Conservation (phyloP, 2,113 vertebrate genomes). For the Lampris megalopsis region DNA sequence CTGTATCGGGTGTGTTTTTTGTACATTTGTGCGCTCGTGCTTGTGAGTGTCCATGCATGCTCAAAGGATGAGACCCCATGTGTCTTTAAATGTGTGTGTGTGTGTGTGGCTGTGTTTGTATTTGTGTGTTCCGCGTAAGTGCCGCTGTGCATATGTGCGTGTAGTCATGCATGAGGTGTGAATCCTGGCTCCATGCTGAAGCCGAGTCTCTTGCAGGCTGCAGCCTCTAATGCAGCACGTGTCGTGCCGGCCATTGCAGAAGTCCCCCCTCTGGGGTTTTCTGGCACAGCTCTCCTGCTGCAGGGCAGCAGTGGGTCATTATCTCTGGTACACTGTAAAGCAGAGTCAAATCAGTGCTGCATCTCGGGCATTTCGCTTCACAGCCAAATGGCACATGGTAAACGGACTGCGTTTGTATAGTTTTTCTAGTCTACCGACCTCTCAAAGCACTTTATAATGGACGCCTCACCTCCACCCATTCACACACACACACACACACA, state of each 20-base stretch:
- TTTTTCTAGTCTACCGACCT: too few relatives aligned
- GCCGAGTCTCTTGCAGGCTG: slow-evolving; percentile 47
- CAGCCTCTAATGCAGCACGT: slow-evolving; percentile 45
- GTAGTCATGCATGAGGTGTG: slow-evolving; percentile 49
- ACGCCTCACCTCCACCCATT: too few relatives aligned
- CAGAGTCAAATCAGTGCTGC: slow-evolving; percentile 19
- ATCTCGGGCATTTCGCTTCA: slow-evolving; percentile 4
- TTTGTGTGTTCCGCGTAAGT: slow-evolving; percentile 5
- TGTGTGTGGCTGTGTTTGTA: neutral
- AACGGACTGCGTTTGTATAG: too few relatives aligned
- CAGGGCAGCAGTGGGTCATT: slow-evolving; percentile 6
- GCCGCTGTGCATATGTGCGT: slow-evolving; percentile 11
- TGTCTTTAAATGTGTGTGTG: neutral
- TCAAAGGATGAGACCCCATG: neutral
- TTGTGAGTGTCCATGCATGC: neutral
- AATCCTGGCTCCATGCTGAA: slow-evolving; percentile 63
- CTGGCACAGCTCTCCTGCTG: slow-evolving; percentile 14
- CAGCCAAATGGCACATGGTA: too few relatives aligned
- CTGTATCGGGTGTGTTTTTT: neutral
- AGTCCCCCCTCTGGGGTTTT: slow-evolving; percentile 22
- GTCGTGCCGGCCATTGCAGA: slow-evolving; percentile 41
- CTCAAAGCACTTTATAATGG: too few relatives aligned
- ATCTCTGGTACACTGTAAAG: slow-evolving; percentile 9
- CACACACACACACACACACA: too few relatives aligned
- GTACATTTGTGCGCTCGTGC: neutral